Base-by-base conservation (phyloP, 2,888 invertebrate genomes). In the Ophraella communa region DNA sequence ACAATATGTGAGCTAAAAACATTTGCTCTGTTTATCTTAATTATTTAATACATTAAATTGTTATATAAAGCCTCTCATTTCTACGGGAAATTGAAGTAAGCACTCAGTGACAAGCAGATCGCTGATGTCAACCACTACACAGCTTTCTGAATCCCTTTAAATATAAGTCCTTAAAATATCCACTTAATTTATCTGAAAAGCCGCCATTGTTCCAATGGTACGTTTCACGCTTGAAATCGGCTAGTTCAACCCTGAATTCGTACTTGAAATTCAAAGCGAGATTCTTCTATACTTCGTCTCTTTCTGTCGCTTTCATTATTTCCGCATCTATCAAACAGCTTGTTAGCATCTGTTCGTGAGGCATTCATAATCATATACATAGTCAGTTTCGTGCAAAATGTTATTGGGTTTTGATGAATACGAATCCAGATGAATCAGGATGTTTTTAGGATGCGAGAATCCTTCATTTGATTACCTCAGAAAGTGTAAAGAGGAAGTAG, bases 271-370 rank as follows among this genome's bases (percentile, higher is more conserved):
- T 79, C 80, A 76, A 74, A 65, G 68, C 75, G 70, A 72, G 67
- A 71, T 64, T 66, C 69, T 71, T 72, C 56, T 66, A 62, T 65
- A 68, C n/a, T 69, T 71, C 71, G 62, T 71, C 70, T 71, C 70
- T 68, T 73, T 71, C 69, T 67, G 71, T 66, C 69, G 68, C 74
- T 74, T 76, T 78, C 78, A 79, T 78, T 78, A 79, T 78, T 77
- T 77, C 75, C 73, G 71, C 76, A 74, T 78, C 78, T 78, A 79
- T 79, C 79, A 77, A 73, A 74, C 77, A 59, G 75, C 79, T 79
- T 80, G 78, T 79, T 79, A 79, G 76, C 76, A 73, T 75, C 73
- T 73, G 76, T 77, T 76, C 72, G 69, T 70, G 67, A 68, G 69
- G 58, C 56, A 55, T 56, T 61, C 65, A 54, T 61, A 54, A 58